Percentiles rank a stretch among this genome's conserved stretches.
Conservation (phyloP, 2,888 invertebrate genomes). For the Balanococcus diminutus region DNA sequence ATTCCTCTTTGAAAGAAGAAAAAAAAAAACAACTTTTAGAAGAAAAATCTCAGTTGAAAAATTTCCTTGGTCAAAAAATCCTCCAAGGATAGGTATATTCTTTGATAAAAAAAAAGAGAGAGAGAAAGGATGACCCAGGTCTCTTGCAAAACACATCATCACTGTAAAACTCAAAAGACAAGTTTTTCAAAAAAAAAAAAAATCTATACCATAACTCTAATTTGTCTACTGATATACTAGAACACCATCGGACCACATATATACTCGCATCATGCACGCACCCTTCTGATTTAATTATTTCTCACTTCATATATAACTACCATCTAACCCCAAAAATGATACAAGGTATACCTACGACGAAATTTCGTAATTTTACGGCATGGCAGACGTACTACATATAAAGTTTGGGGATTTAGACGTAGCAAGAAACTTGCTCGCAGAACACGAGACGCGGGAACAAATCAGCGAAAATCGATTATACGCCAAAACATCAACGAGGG, state of each 20-base stretch:
- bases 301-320: not conserved
- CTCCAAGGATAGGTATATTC: no score
- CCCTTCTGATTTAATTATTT: not conserved
- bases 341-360: not conserved
- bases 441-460: not conserved
- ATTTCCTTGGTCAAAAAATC: no score
- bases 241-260: no score
- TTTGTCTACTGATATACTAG: not conserved
- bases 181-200: no score
- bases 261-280: no score
- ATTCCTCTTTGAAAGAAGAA: no score
- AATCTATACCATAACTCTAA: not conserved
- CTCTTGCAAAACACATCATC: no score
- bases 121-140: no score
- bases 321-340: not conserved
- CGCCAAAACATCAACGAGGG: constrained; percentile 33
- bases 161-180: no score
- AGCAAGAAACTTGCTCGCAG: not conserved
- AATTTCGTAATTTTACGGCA: not conserved
- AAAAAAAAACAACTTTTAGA: no score
- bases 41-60: no score
- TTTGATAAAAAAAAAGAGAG: no score
- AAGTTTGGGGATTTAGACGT: not conserved
- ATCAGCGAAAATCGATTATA: constrained; percentile 25
- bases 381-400: not conserved